Conservation (phyloP, 2,888 invertebrate genomes). For the Macaria liturata region DNA sequence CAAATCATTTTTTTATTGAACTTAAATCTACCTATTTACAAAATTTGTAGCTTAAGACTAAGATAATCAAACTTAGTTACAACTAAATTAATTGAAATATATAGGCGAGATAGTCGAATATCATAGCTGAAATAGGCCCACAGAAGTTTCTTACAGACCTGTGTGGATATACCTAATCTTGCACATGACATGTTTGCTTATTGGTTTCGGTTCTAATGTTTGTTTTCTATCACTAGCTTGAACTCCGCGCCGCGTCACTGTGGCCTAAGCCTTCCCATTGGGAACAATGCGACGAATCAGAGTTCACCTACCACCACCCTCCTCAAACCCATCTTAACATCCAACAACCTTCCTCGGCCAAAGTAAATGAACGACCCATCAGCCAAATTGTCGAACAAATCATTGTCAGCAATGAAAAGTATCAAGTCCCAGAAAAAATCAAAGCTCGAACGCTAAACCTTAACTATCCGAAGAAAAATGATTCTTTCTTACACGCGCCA, state of each 20-base stretch:
- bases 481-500: slow-evolving; percentile 64
- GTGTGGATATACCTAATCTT: not conserved
- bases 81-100: too few species aligned
- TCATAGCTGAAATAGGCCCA: too few species aligned
- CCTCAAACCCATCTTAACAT: slow-evolving; percentile 41
- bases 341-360: slow-evolving; percentile 32
- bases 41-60: too few species aligned
- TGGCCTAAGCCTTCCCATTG: slow-evolving; percentile 68
- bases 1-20: too few species aligned
- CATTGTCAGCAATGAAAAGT: slow-evolving; percentile 54
- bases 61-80: too few species aligned
- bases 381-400: slow-evolving; percentile 65
- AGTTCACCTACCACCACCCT: slow-evolving; percentile 57
- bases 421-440: slow-evolving; percentile 59
- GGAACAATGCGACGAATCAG: slow-evolving; percentile 67
- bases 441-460: slow-evolving; percentile 49
- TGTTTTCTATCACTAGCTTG: slow-evolving; percentile 70
- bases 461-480: slow-evolving; percentile 55
- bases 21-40: too few species aligned
- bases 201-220: slow-evolving; percentile 40
- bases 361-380: slow-evolving; percentile 44
- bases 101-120: too few species aligned
- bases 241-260: slow-evolving; percentile 63
- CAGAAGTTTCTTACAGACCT: too few species aligned
- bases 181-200: slow-evolving; percentile 19